Conservation (phyloP, 2,888 invertebrate genomes). For the Drosophila melanosoma region DNA sequence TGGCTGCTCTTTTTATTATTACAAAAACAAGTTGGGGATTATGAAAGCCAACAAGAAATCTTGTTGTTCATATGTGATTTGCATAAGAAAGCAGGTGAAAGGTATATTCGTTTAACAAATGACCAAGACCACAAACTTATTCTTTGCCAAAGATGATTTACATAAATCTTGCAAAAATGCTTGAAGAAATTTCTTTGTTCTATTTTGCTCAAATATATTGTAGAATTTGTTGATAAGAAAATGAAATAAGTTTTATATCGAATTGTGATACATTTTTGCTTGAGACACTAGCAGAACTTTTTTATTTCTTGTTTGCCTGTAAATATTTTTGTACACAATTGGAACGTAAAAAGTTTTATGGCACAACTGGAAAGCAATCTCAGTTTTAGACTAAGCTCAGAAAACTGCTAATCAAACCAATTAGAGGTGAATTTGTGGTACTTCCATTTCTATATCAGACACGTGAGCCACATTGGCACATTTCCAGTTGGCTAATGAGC, state of each 20-base stretch:
- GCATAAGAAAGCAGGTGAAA: slow-evolving; percentile 20
- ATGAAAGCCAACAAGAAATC: not conserved
- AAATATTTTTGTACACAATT: slow-evolving; percentile 24
- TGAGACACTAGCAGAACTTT: not conserved
- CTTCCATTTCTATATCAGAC: slow-evolving; percentile 19
- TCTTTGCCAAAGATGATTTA: slow-evolving; percentile 8
- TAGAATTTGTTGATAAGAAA: slow-evolving; percentile 3
- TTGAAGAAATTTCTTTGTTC: not conserved
- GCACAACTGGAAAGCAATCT: slow-evolving; percentile 19
- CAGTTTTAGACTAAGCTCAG: slow-evolving; percentile 8
- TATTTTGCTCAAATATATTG: not conserved
- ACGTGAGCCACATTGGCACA: slow-evolving; percentile 40
- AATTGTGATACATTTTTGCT: not conserved
- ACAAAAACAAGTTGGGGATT: not conserved
- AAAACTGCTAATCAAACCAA: slow-evolving; percentile 45
- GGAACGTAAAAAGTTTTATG: slow-evolving; percentile 28
- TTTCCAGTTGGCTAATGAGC: slow-evolving; percentile 56
- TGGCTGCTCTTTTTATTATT: not conserved
- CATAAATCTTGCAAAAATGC: slow-evolving; percentile 7
- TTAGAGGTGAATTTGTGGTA: slow-evolving; percentile 28
- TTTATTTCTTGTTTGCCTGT: slow-evolving; percentile 3
- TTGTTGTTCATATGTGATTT: not conserved
- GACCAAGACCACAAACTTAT: slow-evolving; percentile 16
- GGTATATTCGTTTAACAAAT: slow-evolving; percentile 14
- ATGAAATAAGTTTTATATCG: not conserved